Conservation (phyloP, 1,140 invertebrate species). For the Mya arenaria region DNA sequence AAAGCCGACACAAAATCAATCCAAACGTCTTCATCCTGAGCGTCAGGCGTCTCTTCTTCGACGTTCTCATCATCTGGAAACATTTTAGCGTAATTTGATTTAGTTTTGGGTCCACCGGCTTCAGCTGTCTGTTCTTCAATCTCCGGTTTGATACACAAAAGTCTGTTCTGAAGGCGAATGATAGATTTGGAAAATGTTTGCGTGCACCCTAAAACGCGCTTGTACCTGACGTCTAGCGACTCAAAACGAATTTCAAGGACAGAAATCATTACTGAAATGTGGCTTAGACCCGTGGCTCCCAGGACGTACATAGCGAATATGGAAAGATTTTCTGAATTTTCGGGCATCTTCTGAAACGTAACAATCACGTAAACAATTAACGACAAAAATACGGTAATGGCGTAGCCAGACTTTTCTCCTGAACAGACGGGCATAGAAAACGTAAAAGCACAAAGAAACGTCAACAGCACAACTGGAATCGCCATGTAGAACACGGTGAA, state of each 20-base stretch:
- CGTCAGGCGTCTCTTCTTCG: neutral
- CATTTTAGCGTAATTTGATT: neutral
- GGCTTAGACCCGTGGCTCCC: conserved; percentile 13
- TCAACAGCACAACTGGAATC: conserved; percentile 46
- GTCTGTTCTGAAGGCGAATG: neutral
- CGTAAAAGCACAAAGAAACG: conserved; percentile 44
- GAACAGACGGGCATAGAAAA: conserved; percentile 44
- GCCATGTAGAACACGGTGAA: conserved; percentile 42
- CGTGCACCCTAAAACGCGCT: conserved; percentile 2
- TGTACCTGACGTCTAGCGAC: neutral
- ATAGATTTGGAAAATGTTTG: conserved; percentile 16
- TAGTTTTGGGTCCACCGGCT: neutral
- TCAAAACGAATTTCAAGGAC: conserved; percentile 9
- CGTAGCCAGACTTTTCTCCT: conserved; percentile 51
- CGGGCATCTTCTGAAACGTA: conserved; percentile 45
- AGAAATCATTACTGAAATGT: conserved; percentile 20
- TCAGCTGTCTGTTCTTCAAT: neutral
- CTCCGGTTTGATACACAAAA: conserved; percentile 14
- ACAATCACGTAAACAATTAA: conserved; percentile 48
- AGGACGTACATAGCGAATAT: conserved; percentile 27
- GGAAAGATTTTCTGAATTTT: conserved; percentile 46
- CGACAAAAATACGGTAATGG: conserved; percentile 54
- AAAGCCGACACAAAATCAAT: conserved; percentile 27
- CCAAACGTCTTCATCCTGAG: neutral
- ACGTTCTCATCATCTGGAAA: neutral